Percentiles rank a stretch among this genome's conserved stretches.
Evolutionary conservation across 2,113 vertebrate species (phyloP).

Genomic region (Phrynosoma blainvillii): DNA sequence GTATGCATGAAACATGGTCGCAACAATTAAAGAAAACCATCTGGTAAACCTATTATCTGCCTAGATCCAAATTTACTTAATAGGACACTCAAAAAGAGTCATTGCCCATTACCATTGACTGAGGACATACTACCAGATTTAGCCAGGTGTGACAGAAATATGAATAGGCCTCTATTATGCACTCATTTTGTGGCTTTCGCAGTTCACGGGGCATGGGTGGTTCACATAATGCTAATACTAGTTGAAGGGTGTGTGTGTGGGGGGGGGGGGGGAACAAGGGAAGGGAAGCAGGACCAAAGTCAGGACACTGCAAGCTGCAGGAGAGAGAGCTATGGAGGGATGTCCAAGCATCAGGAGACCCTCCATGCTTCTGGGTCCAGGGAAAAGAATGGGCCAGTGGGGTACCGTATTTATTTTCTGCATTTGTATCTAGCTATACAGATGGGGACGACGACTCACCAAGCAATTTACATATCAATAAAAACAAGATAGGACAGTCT

Average conservation of each 20-base stretch:
- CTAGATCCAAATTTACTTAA: conserved; percentile 30
- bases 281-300: too few relatives aligned
- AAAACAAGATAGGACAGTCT: too few relatives aligned
- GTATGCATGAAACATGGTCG: conserved; percentile 3
- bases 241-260: not conserved
- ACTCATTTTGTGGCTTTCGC: not conserved
- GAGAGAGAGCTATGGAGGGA: not conserved
- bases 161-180: not conserved
- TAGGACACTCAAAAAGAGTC: conserved; percentile 18
- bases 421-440: too few relatives aligned
- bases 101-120: conserved; percentile 28
- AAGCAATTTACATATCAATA: too few relatives aligned
- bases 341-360: too few relatives aligned
- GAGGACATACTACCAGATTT: conserved; percentile 22
- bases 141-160: conserved; percentile 26
- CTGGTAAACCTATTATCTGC: conserved; percentile 25
- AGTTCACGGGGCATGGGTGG: not conserved
- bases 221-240: not conserved
- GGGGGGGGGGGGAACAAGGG: not conserved
- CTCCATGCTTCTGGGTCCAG: too few relatives aligned
- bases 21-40: conserved; percentile 40
- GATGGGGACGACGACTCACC: too few relatives aligned
- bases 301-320: not conserved
- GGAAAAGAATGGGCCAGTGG: too few relatives aligned
- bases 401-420: too few relatives aligned